Base-by-base conservation (phyloP, 2,888 invertebrate species). In the Cheilosia grossa region DNA sequence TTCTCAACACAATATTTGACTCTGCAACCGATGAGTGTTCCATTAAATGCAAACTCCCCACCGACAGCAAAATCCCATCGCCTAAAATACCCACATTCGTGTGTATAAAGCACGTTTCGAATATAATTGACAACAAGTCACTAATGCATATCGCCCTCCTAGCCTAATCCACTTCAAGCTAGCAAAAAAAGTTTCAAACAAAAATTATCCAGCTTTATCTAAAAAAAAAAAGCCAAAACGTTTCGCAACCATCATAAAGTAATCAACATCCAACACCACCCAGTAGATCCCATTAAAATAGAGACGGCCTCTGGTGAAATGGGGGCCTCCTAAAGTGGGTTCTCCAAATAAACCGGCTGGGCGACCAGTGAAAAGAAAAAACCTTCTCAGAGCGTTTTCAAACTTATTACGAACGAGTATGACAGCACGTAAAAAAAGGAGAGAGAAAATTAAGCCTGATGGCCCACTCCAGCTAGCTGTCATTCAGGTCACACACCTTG, bases 91-190 rank as follows among this genome's bases (percentile, higher is more conserved):
- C 19, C 66, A 53, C 33, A 33, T 49, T 59, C 49, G 24, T 37
- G 15, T 37, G 24, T 17, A 59, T 47, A 17, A 49, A 51, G 58
- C 59, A 70, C 70, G 59, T 59, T 40, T 37, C 40, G 1, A 37
- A 30, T 7, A 27, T 70, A 59, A 70, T 51, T 70, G 70, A 59
- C 51, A 40, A 59, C 49, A 49, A 51, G 70, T 51, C 49, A 51
- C 70, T 59, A 24, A 59, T 49, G 59, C 58, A n/a, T 49, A 30
- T 63, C 17, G 6, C 17, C 21, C 40, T 24, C 9, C 59, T 30
- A 59, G 27, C 27, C 17, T 70, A 59, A 70, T 70, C 70, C 70
- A 70, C 70, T 70, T 59, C 70, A 40, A 33, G 27, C 49, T 40
- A 40, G 40, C 5, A 9, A n/a, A 15, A 2, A 59, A 44, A 42